phyloP scores from a whole-genome alignment of 2,797 vertebrate species.

The Calcarius lapponicus region DNA sequence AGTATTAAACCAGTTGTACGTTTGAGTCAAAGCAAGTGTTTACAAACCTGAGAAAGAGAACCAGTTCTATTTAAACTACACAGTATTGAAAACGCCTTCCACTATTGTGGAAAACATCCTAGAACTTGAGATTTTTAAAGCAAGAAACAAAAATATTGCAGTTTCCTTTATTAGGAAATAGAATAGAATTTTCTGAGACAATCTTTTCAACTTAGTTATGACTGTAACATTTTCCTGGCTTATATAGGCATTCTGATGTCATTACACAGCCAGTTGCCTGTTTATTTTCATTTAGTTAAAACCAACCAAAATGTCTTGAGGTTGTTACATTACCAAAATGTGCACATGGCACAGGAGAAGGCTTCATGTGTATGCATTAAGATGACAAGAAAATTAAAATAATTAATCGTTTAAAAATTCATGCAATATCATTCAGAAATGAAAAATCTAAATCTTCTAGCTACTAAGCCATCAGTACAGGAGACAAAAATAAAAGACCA shows the following conservation, averaged over 20 bases:
- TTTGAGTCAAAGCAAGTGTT: neutral
- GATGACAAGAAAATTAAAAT: neutral
- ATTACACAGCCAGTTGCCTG: constrained; percentile 24
- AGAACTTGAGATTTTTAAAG: neutral
- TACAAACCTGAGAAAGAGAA: neutral
- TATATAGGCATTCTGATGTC: neutral
- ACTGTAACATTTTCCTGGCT: constrained; percentile 59
- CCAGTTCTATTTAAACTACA: neutral
- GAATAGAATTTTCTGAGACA: constrained; percentile 19
- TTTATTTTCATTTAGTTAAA: constrained; percentile 31
- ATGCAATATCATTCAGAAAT: neutral
- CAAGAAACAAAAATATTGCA: neutral
- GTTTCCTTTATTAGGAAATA: constrained; percentile 4
- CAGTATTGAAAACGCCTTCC: neutral
- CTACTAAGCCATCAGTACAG: neutral
- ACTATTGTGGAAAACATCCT: neutral
- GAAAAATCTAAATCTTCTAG: neutral
- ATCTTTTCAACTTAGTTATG: constrained; percentile 13
- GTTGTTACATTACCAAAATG: neutral
- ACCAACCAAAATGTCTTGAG: neutral
- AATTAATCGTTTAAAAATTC: neutral
- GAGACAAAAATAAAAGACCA: neutral
- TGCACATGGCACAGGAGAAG: neutral
- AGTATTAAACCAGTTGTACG: neutral
- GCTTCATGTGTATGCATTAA: neutral